Evolutionary conservation across 2,888 invertebrate species (phyloP), one percentile per base, ranked within the genome.

Genomic region (Andrena hattorfiana): DNA sequence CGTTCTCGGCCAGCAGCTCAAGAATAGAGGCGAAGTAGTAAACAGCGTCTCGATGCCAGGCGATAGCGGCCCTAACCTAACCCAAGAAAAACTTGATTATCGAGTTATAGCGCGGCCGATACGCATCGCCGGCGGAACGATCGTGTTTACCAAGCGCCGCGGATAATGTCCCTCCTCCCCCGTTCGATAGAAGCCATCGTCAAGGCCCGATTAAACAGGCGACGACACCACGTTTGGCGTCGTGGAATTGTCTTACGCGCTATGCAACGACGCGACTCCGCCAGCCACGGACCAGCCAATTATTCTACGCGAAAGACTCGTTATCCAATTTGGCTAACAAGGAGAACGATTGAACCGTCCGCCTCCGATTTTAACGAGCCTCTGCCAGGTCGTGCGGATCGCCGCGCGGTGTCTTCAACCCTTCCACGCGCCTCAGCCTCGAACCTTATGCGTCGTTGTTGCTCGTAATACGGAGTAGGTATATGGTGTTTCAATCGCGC

Each of bases 241-340:
- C 67, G 60, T 42, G 26, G 67, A 67, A 87, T 86, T 73, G 81
- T 85, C 81, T 87, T 74, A 54, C 59, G 60, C 60, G 70, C 62
- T 48, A 20, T 28, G 59, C 35, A 30, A 49, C 62, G 51, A 66
- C 64, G 32, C 5, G 59, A 49, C 10, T 71, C 76, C 66, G 56
- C 56, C 75, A 42, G 77, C 32, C 67, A 77, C 81, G 68, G 35
- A 80, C 23, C 78, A 48, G 63, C 83, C 87, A 82, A 86, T 86
- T 82, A 82, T 77, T 82, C 85, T 51, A 77, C 82, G 77, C 76
- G 76, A 82, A 86, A 81, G 76, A 74, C 82, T 87, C 71, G 79
- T 82, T 87, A 75, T 87, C 77, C 85, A 87, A 86, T 87, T 85
- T 74, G 69, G 54, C 66, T 83, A 77, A 83, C 73, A 82, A 83